Evolutionary conservation across 2,888 invertebrate genomes (phyloP).

Genomic region (Lamellibrachia satsuma): DNA sequence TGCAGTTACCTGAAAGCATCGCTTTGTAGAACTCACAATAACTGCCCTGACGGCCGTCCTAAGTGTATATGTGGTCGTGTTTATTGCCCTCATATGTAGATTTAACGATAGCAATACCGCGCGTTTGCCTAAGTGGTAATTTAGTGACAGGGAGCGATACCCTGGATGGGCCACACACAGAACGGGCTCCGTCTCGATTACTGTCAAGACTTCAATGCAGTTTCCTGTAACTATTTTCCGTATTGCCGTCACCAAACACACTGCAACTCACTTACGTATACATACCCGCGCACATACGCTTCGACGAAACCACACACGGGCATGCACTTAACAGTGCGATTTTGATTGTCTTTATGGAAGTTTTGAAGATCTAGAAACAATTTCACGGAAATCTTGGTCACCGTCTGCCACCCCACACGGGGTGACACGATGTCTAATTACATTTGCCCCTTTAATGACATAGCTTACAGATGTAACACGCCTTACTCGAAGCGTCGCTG

Average conservation of each 20-base stretch:
- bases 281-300: background rate
- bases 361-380: background rate
- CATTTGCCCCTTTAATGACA: background rate
- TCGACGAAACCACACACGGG: background rate
- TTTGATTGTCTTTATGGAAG: background rate
- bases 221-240: background rate
- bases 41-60: background rate
- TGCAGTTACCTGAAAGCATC: conserved; percentile 2
- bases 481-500: background rate
- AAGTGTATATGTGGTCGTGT: conserved; percentile 17
- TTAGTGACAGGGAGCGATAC: background rate
- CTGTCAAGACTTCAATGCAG: background rate
- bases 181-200: background rate
- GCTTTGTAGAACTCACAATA: background rate
- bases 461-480: background rate
- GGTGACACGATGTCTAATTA: background rate
- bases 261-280: background rate
- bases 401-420: background rate
- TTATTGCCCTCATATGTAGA: conserved; percentile 3
- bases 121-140: background rate
- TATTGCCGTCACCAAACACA: background rate
- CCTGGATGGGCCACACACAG: conserved; percentile 17
- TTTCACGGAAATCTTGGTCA: background rate
- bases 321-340: background rate
- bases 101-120: conserved; percentile 13